These are phyloP conservation scores for Gambelia wislizenii DNA, from an alignment of 2,797 vertebrate species.

Conservation along the genomic window DNA sequence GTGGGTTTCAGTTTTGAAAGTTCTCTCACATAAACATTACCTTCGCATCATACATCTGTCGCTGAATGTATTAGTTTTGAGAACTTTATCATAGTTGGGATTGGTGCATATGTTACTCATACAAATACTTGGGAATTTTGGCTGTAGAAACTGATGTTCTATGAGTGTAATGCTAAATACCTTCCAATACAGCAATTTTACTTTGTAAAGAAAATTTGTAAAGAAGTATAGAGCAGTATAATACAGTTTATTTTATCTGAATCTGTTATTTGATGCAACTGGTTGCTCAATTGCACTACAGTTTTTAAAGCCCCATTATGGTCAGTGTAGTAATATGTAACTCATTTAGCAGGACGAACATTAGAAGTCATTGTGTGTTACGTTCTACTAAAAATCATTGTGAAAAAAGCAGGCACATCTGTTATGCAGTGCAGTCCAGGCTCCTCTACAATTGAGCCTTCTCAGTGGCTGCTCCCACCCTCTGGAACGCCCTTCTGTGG, in stretches of 20 bases:
- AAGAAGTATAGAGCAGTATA: background rate
- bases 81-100: background rate
- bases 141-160: background rate
- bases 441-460: background rate
- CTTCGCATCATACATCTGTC: background rate
- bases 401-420: background rate
- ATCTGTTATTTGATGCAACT: background rate
- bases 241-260: background rate
- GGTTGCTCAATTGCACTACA: background rate
- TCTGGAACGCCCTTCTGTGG: too few species aligned
- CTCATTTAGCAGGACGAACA: background rate
- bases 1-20: background rate
- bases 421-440: background rate
- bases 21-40: background rate
- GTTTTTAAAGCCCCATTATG: background rate
- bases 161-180: rapidly evolving
- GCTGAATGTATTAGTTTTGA: background rate
- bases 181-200: background rate
- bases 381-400: background rate
- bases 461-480: too few species aligned
- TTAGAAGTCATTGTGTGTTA: background rate
- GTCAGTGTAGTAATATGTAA: background rate
- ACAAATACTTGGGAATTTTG: background rate
- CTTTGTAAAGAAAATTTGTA: constrained; percentile 38
- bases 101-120: background rate